These are phyloP conservation scores for Microctenopoma lineatum DNA, from an alignment of 2,797 vertebrate species.

Conservation along the genomic window DNA sequence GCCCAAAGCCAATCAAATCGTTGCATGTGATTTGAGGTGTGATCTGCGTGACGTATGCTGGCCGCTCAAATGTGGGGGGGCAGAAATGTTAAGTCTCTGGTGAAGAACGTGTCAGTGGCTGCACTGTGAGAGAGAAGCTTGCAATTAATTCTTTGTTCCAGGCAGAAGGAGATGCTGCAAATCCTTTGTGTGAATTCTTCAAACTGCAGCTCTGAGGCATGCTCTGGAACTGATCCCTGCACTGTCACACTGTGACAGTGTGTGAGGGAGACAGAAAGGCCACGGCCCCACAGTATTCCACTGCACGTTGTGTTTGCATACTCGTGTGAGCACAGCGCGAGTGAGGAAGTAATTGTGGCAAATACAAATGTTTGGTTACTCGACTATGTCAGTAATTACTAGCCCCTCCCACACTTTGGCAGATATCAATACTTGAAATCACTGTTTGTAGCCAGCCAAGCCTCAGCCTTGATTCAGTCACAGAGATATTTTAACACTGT, in stretches of 20 bases:
- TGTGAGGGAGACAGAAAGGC: constrained; percentile 31
- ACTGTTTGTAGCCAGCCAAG: no score
- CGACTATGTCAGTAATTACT: no score
- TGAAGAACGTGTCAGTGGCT: neutral
- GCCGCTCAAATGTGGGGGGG: neutral
- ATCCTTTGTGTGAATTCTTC: constrained; percentile 74
- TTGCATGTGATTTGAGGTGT: neutral
- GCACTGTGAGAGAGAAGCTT: constrained; percentile 29
- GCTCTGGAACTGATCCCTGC: constrained; percentile 78
- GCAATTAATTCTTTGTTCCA: constrained; percentile 48
- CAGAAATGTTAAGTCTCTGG: neutral
- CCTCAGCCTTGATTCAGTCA: no score
- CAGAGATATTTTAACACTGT: no score
- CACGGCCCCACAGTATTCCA: neutral
- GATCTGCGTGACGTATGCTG: neutral
- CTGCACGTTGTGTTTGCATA: constrained; percentile 23
- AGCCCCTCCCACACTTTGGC: no score
- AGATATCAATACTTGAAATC: no score
- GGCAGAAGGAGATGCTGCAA: constrained; percentile 60
- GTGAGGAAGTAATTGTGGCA: neutral
- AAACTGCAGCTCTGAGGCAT: constrained; percentile 64
- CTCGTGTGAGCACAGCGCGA: constrained; percentile 2
- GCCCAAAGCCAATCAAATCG: neutral
- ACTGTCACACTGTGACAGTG: constrained; percentile 24
- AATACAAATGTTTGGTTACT: no score